phyloP scores from a whole-genome alignment of 2,888 invertebrate species.

The Meta bourneti region DNA sequence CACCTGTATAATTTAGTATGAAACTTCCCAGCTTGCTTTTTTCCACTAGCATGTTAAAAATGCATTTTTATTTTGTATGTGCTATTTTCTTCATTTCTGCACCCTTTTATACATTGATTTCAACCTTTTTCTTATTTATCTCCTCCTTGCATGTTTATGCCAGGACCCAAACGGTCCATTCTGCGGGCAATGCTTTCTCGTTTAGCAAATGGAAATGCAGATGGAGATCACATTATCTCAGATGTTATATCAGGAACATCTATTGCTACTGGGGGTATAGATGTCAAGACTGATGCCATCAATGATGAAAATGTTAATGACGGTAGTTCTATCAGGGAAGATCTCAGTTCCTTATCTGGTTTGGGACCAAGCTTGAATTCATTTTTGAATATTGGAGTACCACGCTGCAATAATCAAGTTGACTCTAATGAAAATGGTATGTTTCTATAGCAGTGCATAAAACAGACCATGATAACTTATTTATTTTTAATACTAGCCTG shows the following conservation, averaged over 20 bases:
- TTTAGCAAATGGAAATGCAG: conserved; percentile 78
- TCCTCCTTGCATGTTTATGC: conserved; percentile 65
- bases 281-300: conserved; percentile 57
- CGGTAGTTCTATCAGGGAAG: conserved; percentile 61
- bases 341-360: conserved; percentile 71
- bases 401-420: conserved; percentile 53
- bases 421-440: conserved; percentile 76
- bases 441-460: conserved; percentile 49
- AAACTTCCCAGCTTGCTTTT: neutral
- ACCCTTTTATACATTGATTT: conserved; percentile 46
- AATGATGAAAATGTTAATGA: conserved; percentile 60
- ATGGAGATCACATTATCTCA: conserved; percentile 62
- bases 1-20: no score
- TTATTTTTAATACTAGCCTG: neutral
- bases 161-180: conserved; percentile 81
- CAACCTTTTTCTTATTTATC: conserved; percentile 43
- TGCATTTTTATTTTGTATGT: conserved; percentile 42
- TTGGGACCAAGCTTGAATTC: conserved; percentile 70
- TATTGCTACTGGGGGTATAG: conserved; percentile 56
- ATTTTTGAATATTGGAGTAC: conserved; percentile 65
- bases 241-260: conserved; percentile 66
- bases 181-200: conserved; percentile 82
- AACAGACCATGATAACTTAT: conserved; percentile 15
- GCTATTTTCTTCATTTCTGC: conserved; percentile 59
- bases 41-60: conserved; percentile 31